Evolutionary conservation across 2,888 invertebrate species (phyloP).

Genomic region (Drosophila austrosaltans): DNA sequence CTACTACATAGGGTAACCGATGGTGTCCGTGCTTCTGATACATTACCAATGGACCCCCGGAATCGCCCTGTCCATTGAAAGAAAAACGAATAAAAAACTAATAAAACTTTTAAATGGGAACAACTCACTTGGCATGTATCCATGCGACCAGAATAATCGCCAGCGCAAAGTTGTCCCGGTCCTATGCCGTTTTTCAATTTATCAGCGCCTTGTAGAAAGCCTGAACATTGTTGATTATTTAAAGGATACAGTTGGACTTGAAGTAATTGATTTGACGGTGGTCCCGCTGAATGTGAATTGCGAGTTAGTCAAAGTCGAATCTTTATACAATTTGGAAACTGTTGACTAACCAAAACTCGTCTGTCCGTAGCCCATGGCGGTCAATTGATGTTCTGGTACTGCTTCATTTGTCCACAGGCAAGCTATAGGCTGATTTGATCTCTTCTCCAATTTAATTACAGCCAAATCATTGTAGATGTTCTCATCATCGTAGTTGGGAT

Average conservation of each 20-base stretch:
- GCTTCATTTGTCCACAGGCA: conserved; percentile 35
- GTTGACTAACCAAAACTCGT: conserved; percentile 37
- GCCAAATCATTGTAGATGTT: conserved; percentile 33
- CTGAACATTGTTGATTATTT: conserved; percentile 29
- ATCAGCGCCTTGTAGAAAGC: conserved; percentile 21
- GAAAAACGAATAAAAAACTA: not conserved
- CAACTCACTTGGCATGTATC: conserved; percentile 42
- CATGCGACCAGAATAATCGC: conserved; percentile 42
- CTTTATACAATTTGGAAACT: not conserved
- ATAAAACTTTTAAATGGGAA: not conserved
- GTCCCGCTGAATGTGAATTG: conserved; percentile 31
- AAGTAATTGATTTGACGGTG: conserved; percentile 31
- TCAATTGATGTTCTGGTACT: conserved; percentile 29
- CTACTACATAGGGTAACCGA: conserved; percentile 47
- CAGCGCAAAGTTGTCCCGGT: conserved; percentile 43
- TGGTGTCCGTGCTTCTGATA: conserved; percentile 22
- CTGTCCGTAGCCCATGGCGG: conserved; percentile 43
- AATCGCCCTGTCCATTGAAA: conserved; percentile 33
- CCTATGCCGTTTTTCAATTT: conserved; percentile 31
- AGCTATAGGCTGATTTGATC: conserved; percentile 22
- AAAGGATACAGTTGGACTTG: conserved; percentile 35
- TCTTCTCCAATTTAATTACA: conserved; percentile 27
- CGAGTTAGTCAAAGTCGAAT: not conserved
- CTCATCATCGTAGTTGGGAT: conserved; percentile 43
- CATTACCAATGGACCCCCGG: conserved; percentile 38